Evolutionary conservation across 2,888 invertebrate species (phyloP).

Genomic region (Chironomus tentans): DNA sequence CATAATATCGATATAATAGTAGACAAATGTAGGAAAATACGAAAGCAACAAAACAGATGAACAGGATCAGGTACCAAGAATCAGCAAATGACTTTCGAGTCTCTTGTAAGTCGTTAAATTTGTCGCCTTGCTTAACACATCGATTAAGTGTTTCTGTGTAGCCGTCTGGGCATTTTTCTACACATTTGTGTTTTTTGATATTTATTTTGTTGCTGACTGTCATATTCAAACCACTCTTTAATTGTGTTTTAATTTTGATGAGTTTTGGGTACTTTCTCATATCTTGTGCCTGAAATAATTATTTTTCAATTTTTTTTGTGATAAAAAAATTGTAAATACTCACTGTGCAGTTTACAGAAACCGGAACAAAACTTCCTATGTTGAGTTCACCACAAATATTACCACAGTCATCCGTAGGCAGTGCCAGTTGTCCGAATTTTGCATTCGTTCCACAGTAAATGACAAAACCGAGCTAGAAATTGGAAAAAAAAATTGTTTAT

Average conservation of each 20-base stretch:
- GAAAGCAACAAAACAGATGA: constrained; percentile 51
- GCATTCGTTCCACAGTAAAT: constrained; percentile 45
- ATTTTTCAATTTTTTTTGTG: too few species aligned
- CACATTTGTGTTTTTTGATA: constrained; percentile 32
- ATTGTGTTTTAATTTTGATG: too few species aligned
- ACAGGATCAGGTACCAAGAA: too few species aligned
- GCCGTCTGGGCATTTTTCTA: constrained; percentile 33
- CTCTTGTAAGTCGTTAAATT: constrained; percentile 28
- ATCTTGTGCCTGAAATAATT: too few species aligned
- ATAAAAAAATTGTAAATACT: too few species aligned
- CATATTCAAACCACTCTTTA: too few species aligned
- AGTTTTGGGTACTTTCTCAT: too few species aligned
- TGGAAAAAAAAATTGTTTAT: too few species aligned
- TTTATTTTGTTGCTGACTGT: background rate
- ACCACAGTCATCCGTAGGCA: constrained; percentile 55
- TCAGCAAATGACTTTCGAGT: constrained; percentile 35
- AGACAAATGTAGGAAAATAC: constrained; percentile 48
- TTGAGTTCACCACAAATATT: constrained; percentile 49
- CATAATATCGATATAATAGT: constrained; percentile 48
- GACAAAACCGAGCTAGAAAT: constrained; percentile 34
- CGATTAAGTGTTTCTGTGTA: constrained; percentile 44
- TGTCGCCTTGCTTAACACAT: constrained; percentile 35
- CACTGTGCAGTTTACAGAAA: background rate
- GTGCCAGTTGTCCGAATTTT: constrained; percentile 45
- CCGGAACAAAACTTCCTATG: constrained; percentile 12